Evolutionary conservation across 2,797 vertebrate genomes (phyloP), one percentile per base, ranked within the genome.

Genomic region (Hippocampus kuda): DNA sequence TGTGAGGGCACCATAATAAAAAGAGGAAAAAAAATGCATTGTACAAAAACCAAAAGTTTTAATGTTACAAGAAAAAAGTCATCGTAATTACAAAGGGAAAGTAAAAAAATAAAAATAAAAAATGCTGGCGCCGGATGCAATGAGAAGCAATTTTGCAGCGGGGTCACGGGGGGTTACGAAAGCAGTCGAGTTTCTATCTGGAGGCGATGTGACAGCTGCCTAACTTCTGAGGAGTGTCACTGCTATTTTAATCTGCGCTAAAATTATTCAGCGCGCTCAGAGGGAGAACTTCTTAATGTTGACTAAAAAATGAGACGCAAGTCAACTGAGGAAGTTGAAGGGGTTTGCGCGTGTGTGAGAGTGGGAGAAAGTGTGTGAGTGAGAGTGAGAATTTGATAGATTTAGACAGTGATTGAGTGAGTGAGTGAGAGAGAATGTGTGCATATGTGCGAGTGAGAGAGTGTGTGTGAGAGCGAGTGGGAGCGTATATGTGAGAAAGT

Each of bases 191-290:
- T 82, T 83, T 71, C 69, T 71, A 76, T 79, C 70, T 81, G 61
- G 72, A 41, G 75, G 75, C 79, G 72, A 79, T 68, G 77, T 86
- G 87, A 87, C 87, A 88, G 85, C 83, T 87, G 85, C 83, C 83
- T 80, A 81, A 59, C 56, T 59, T 76, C 74, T 78, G 70, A 77
- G 72, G 75, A 81, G 74, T 61, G 60, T 48, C 65, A 49, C 44
- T 77, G 73, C 85, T 87, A 85, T 86, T 88, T 86, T 46, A 73
- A 80, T 78, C 74, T 38, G 76, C 72, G 77, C 72, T 49, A 64
- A 64, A 64, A 64, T 44, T 46, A 64, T 64, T 64, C 62, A 64
- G 41, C 5, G 69, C 74, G 70, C 77, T 79, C 70, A 26, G 72
- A 73, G 75, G 74, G 34, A 76, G 73, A 60, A 67, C 38, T 62